Evolutionary conservation across 2,113 vertebrate genomes (phyloP), one percentile per base, ranked within the genome.

Genomic region (Vimba vimba): DNA sequence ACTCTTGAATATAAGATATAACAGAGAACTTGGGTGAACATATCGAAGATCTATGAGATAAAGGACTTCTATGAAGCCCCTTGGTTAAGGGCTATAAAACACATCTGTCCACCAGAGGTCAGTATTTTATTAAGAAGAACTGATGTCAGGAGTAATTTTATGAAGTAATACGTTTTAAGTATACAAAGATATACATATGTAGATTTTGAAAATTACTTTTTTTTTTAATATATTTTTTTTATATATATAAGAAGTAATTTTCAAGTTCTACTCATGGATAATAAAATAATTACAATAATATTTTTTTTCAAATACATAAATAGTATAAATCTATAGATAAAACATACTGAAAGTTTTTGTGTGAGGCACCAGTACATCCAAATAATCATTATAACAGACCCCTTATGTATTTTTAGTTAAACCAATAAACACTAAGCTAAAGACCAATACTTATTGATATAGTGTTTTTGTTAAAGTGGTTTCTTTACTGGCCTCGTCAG

Each of bases 21-120:
- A 39, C 43, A 50, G 73, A 74, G 19, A 74, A 74, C 23, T n/a
- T 25, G 39, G 6, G 21, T 43, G 69, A 73, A 73, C 69, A 43
- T 71, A 43, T 73, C 0, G 4, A 71, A 71, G 11, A 45, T 75
- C 43, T 25, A 13, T 7, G 6, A 73, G 23, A 47, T 25, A 47
- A 74, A 74, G 6, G 23, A 6, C 15, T 47, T 50, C 73, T 1
- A 47, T 50, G 43, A 50, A 75, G n/a, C 7, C 39, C 12, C 23
- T 15, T 74, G 71, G 39, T 74, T n/a, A 66, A 62, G 30, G 11
- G 27, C 23, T 33, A 69, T 21, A 21, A 64, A 23, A 60, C 64
- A 76, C 74, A 78, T 57, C 13, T 45, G 88, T 85, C 94, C 94
- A 94, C 91, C 92, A 94, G 94, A 93, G 93, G 93, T 93, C 93